Base-by-base conservation (phyloP, 2,888 invertebrate genomes). In the Lasioglossum malachurum region DNA sequence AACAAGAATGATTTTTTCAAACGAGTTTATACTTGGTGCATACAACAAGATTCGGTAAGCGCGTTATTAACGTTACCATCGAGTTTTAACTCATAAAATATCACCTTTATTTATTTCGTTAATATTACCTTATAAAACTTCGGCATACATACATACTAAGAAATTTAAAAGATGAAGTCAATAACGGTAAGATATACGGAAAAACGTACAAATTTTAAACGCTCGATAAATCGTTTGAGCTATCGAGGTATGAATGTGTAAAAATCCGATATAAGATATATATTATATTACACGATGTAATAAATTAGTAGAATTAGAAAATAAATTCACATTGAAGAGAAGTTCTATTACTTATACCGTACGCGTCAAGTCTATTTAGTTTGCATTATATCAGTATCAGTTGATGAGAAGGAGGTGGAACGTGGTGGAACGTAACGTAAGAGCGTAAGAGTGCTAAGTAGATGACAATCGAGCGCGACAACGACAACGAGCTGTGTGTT, bases 321-420 rank as follows among this genome's bases (percentile, higher is more conserved):
- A 23, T 71, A 27, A 35, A 46, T 35, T 64, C 4, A 27, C 4
- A 64, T 78, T 7, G n/a, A 71, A 78, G 75, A 2, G 10, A 35
- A 75, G 41, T 84, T 71, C 38, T 3, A 69, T 31, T 44, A n/a
- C n/a, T n/a, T n/a, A 38, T 16, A 71, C 5, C 0, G n/a, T 14
- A 71, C 82, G 79, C 74, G 67, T 86, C 41, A 82, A 77, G 79
- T 69, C 87, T 64, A 77, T 44, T 44, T 44, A 16, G 82, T 87
- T 87, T 87, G 46, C 74, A 87, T 82, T 78, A 75, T 79, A 86
- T 80, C 78, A 38, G 38, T 38, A 38, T 38, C 38, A 67, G 76
- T 86, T 72, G 60, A 71, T 75, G 75, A 75, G 73, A 87, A 87
- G 82, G 77, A 74, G 87, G 74, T 87, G 60, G 73, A 86, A 82